phyloP scores from a whole-genome alignment of 2,797 vertebrate species.

The Lepidocolaptes lacrymiger region DNA sequence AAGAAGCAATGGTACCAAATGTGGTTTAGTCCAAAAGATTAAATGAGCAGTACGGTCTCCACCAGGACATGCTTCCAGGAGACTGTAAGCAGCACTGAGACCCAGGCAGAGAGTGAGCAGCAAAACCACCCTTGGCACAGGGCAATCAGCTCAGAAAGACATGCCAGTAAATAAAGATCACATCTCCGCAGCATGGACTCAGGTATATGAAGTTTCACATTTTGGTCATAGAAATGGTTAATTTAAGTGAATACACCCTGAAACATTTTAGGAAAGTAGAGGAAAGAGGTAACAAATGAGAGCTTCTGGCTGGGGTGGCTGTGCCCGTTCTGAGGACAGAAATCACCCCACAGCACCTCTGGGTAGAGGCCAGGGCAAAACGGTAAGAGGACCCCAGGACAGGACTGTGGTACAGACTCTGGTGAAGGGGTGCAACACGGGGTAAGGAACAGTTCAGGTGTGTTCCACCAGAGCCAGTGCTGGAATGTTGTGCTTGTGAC shows the following conservation, averaged over 20 bases:
- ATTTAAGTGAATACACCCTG: neutral
- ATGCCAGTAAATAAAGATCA: accelerated
- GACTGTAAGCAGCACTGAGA: neutral
- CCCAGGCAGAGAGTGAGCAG: neutral
- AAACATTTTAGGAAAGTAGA: neutral
- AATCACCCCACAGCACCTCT: neutral
- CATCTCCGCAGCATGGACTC: too few relatives aligned
- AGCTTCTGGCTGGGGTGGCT: neutral
- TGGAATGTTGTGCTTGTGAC: neutral
- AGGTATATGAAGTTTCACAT: neutral
- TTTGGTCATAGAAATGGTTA: neutral
- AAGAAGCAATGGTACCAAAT: neutral
- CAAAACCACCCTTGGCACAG: neutral
- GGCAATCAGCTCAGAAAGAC: neutral
- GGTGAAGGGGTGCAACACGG: accelerated
- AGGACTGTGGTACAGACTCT: neutral
- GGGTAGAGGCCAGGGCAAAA: neutral
- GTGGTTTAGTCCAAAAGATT: neutral
- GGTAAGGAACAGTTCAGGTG: neutral
- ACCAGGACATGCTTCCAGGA: neutral
- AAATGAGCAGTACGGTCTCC: neutral
- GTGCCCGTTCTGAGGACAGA: neutral
- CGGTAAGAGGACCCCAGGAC: too few relatives aligned
- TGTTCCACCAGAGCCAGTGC: accelerated
- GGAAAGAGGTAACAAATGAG: neutral